These are phyloP conservation scores for Thermophis baileyi DNA, from an alignment of 2,113 vertebrate species.

Conservation along the genomic window DNA sequence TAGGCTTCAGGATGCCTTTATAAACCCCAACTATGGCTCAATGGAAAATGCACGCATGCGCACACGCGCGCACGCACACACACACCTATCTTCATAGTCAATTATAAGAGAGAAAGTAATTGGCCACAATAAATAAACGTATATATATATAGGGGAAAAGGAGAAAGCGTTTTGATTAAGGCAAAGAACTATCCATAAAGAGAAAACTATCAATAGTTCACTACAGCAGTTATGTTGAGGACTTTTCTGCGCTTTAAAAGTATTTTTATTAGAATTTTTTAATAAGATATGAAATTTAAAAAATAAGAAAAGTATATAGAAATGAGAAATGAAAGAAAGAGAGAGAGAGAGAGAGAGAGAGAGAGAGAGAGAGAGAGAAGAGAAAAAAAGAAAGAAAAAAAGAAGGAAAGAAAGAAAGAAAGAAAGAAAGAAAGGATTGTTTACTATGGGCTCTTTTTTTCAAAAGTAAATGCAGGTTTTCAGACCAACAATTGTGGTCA, in stretches of 20 bases:
- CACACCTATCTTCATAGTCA: background rate
- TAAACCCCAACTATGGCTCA: background rate
- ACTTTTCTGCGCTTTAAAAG: background rate
- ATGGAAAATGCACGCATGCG: background rate
- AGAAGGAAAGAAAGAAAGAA: fast-evolving
- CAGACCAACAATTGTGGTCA: background rate
- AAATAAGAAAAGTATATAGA: background rate
- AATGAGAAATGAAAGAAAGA: background rate
- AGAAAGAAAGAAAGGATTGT: background rate
- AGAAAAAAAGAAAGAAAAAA: too few relatives aligned
- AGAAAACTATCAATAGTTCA: background rate
- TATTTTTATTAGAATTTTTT: background rate
- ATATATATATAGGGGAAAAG: background rate
- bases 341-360: background rate
- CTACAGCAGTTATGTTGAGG: background rate
- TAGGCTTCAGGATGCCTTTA: background rate
- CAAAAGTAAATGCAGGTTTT: too few relatives aligned
- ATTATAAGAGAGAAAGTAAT: background rate
- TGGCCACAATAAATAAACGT: background rate
- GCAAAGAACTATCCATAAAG: background rate
- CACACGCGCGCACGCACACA: too few relatives aligned
- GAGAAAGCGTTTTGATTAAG: background rate
- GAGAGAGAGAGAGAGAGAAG: too few relatives aligned
- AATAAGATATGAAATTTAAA: background rate
- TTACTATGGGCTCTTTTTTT: background rate